Evolutionary conservation across 2,113 vertebrate species (phyloP), one percentile per base, ranked within the genome.

Genomic region (Nerophis lumbriciformis): DNA sequence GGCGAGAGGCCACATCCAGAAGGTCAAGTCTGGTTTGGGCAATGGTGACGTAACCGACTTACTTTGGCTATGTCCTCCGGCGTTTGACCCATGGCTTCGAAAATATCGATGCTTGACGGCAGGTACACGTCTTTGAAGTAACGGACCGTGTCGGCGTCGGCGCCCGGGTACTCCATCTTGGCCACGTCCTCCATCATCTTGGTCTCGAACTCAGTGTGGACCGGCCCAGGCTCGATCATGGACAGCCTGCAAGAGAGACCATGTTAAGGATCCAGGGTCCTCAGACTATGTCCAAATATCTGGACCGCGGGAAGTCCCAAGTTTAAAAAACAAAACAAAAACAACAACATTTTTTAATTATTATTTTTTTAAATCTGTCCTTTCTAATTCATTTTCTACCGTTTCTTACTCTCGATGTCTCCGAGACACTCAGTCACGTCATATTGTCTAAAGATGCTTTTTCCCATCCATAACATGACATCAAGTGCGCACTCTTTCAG

Each of bases 201-300:
- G 0, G 83, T 90, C 79, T 93, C 91, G 55, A 93, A 92, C 80
- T 93, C 91, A 0, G 91, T 93, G 78, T 93, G 90, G 35, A 93
- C 91, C 0, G 91, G 91, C n/a, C 91, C 91, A 3, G 91, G 91
- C 72, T 93, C 91, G 35, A 93, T 92, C 90, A 93, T 84, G 63
- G 91, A 91, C 81, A 93, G 65, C 73, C 91, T 65, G 45, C 71
- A 68, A 16, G 48, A 21, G 16, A 35, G 55, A 48, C 13, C 21
- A 55, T 42, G 6, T 8, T 8, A 9, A 42, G 6, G 6, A 8
- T 9, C 21, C 21, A 28, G 21, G 21, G 21, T 1, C 21, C 21
- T 3, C 21, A 28, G 21, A 28, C 21, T 3, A 28, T 1, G 21
- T 28, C 21, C 21, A 28, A 28, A 28, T n/a, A 28, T 28, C 21